Conservation (phyloP, 2,888 invertebrate genomes). For the Pristionchus mayeri region DNA sequence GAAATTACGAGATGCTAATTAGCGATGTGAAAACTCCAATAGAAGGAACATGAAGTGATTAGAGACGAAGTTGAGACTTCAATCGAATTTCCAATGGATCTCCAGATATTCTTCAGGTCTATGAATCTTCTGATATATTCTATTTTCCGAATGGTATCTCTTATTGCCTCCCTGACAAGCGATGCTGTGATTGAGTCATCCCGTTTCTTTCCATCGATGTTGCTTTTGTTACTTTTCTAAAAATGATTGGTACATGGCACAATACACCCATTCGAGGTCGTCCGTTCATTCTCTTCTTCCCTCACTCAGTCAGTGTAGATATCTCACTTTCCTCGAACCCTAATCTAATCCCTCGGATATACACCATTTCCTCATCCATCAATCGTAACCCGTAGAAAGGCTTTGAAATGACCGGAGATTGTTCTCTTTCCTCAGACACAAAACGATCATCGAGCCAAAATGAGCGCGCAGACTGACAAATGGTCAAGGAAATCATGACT, state of each 20-base stretch:
- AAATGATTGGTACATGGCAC: neutral
- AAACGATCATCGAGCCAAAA: neutral
- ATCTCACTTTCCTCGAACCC: too few species aligned
- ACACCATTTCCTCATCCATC: neutral
- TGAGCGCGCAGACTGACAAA: neutral
- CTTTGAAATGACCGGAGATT: slow-evolving; percentile 29
- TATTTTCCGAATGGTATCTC: too few species aligned
- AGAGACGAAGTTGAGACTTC: too few species aligned
- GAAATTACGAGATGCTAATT: too few species aligned
- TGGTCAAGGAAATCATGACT: neutral
- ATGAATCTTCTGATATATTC: too few species aligned
- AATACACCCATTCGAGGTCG: neutral
- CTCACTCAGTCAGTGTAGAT: too few species aligned
- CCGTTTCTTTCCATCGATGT: neutral
- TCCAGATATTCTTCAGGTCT: too few species aligned
- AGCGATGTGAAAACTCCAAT: too few species aligned
- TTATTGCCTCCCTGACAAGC: too few species aligned
- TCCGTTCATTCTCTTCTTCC: neutral
- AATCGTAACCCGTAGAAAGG: neutral
- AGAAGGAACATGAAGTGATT: too few species aligned
- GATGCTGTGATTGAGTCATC: too few species aligned
- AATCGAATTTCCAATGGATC: too few species aligned
- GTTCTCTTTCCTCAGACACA: neutral
- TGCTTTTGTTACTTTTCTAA: neutral
- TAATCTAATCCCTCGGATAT: neutral